These are phyloP conservation scores for Pteruthius melanotis DNA, from an alignment of 2,113 vertebrate genomes.

Conservation along the genomic window DNA sequence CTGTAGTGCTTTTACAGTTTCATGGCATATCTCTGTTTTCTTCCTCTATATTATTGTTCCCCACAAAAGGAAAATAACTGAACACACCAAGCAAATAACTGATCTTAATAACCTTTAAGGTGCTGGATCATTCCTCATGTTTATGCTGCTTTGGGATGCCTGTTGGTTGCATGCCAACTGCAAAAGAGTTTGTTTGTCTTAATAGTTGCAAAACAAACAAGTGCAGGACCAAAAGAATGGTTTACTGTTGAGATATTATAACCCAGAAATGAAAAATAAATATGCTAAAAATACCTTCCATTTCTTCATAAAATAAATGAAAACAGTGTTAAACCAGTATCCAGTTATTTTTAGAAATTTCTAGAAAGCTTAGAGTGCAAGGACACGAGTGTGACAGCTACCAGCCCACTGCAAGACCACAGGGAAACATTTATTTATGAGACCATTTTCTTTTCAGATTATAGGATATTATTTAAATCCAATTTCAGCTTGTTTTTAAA, in stretches of 20 bases:
- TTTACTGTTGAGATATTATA: background rate
- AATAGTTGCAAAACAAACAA: background rate
- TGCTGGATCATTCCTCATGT: background rate
- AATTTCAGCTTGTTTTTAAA: background rate
- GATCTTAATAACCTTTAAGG: slow-evolving; percentile 12
- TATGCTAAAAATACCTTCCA: background rate
- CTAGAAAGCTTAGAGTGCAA: background rate
- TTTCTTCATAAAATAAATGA: background rate
- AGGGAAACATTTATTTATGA: background rate
- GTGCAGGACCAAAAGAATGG: background rate
- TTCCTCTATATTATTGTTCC: slow-evolving; percentile 18
- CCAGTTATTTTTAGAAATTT: background rate
- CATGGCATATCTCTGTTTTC: background rate
- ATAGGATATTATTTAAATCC: background rate
- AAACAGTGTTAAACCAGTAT: background rate
- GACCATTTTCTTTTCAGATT: background rate
- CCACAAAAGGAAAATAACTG: slow-evolving; percentile 50
- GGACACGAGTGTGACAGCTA: background rate
- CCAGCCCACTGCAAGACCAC: background rate
- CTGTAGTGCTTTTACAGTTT: slow-evolving; percentile 30
- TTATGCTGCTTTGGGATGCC: background rate
- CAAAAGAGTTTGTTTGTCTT: background rate
- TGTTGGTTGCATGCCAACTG: background rate
- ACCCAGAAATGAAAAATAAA: background rate
- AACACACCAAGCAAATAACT: background rate